Conservation (phyloP, 1,140 invertebrate species). For the Calephelis nemesis region DNA sequence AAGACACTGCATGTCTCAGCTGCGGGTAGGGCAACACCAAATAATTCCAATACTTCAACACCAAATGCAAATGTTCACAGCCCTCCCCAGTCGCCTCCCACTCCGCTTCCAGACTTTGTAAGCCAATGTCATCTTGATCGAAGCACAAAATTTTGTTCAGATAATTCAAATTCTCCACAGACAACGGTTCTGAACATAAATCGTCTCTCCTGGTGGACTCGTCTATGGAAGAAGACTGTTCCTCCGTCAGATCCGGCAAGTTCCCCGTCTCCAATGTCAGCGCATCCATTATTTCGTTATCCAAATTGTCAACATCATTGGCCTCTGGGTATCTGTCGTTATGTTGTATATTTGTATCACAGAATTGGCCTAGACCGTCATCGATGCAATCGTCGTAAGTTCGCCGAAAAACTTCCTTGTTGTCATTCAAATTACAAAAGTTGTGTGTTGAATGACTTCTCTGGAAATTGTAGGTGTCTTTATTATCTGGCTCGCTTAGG, state of each 20-base stretch:
- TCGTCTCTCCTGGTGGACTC: slow-evolving; percentile 59
- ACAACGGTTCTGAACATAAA: slow-evolving; percentile 41
- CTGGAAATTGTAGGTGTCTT: slow-evolving; percentile 41
- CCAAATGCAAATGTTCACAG: slow-evolving; percentile 54
- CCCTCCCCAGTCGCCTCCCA: slow-evolving; percentile 53
- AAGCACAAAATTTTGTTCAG: slow-evolving; percentile 52
- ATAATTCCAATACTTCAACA: slow-evolving; percentile 58
- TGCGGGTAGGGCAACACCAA: slow-evolving; percentile 52
- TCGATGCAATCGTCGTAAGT: slow-evolving; percentile 29
- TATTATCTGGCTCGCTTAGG: slow-evolving; percentile 35
- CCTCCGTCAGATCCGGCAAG: slow-evolving; percentile 58
- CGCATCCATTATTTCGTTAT: slow-evolving; percentile 61
- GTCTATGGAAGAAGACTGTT: slow-evolving; percentile 57
- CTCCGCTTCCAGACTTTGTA: slow-evolving; percentile 51
- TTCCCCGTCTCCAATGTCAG: slow-evolving; percentile 55
- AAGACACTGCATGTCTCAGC: slow-evolving; percentile 49
- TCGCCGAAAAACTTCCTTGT: slow-evolving; percentile 20
- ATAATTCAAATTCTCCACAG: slow-evolving; percentile 52
- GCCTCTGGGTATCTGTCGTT: slow-evolving; percentile 65
- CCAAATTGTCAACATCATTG: slow-evolving; percentile 54
- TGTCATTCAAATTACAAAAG: slow-evolving; percentile 34
- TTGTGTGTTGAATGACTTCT: slow-evolving; percentile 57
- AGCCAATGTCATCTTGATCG: slow-evolving; percentile 45
- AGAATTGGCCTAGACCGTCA: slow-evolving; percentile 35
- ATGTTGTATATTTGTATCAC: slow-evolving; percentile 63